A percentile compares a stretch with the other conserved stretches of the same genome.
phyloP scores from a whole-genome alignment of 2,888 invertebrate species.

The Mythimna impura region DNA sequence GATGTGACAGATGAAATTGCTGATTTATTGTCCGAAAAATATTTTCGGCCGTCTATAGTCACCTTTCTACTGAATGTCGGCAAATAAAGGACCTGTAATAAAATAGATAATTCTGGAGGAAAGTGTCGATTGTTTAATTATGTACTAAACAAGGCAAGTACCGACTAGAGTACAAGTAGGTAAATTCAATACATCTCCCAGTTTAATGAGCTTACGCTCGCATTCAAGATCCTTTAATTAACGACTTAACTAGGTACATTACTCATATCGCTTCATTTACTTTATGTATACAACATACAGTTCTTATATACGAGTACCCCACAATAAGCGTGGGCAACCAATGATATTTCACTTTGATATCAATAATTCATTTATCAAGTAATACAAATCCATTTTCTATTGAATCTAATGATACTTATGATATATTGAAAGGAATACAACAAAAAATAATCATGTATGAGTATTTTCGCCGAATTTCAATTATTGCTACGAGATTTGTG shows the following conservation, averaged over 20 bases:
- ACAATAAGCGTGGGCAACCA: constrained; percentile 25
- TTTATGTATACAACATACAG: constrained; percentile 17
- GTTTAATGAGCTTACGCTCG: constrained; percentile 37
- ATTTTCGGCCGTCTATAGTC: not conserved
- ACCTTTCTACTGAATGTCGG: not conserved
- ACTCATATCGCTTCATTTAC: constrained; percentile 33
- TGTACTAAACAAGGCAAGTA: constrained; percentile 16
- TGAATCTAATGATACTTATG: constrained; percentile 50
- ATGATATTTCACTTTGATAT: constrained; percentile 48
- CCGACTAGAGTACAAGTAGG: not conserved
- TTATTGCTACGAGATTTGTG: constrained; percentile 44
- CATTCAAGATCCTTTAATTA: constrained; percentile 41
- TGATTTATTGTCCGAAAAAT: too few species aligned
- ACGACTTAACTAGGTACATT: constrained; percentile 33
- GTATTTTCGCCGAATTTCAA: constrained; percentile 32
- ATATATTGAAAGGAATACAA: constrained; percentile 43
- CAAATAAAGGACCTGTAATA: not conserved
- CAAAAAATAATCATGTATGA: constrained; percentile 22
- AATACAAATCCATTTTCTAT: constrained; percentile 39
- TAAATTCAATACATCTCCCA: constrained; percentile 3
- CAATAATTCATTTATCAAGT: constrained; percentile 49
- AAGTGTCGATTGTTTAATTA: constrained; percentile 7
- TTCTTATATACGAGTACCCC: not conserved
- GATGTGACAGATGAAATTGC: too few species aligned
- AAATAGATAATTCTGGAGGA: not conserved